Evolutionary conservation across 2,113 vertebrate species (phyloP).

Genomic region (Cavia aperea): DNA sequence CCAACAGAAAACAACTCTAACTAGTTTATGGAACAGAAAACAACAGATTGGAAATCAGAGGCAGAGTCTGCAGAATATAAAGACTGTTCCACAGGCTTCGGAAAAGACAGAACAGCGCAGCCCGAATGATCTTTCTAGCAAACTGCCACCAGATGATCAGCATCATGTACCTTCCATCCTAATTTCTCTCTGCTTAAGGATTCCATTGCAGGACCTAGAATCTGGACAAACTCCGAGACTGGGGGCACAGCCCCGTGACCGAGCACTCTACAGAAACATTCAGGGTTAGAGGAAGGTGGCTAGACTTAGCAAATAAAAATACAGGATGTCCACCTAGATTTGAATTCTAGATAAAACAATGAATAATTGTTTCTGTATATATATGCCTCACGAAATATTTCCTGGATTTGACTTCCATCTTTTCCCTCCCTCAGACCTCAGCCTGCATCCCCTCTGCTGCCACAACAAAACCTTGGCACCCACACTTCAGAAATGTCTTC

Average conservation of each 20-base stretch:
- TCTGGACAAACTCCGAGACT: background rate
- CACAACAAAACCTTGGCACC: background rate
- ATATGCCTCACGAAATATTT: background rate
- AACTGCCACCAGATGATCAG: background rate
- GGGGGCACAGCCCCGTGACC: background rate
- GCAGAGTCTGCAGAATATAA: background rate
- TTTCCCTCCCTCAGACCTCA: background rate
- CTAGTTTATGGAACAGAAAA: constrained; percentile 2
- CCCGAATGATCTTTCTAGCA: background rate
- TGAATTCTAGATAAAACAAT: constrained; percentile 22
- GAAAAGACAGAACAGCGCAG: background rate
- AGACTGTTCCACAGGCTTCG: background rate
- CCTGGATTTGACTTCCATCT: background rate
- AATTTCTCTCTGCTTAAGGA: background rate
- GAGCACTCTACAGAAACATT: background rate
- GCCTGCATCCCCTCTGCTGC: background rate
- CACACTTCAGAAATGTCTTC: background rate
- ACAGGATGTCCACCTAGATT: background rate
- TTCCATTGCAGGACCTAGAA: background rate
- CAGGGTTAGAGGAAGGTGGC: background rate
- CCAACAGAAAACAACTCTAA: background rate
- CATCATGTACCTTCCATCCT: background rate
- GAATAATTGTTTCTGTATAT: background rate
- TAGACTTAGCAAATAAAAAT: background rate
- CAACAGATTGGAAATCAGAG: background rate